Conservation (phyloP, 2,113 vertebrate species). For the Caranx melampygus region DNA sequence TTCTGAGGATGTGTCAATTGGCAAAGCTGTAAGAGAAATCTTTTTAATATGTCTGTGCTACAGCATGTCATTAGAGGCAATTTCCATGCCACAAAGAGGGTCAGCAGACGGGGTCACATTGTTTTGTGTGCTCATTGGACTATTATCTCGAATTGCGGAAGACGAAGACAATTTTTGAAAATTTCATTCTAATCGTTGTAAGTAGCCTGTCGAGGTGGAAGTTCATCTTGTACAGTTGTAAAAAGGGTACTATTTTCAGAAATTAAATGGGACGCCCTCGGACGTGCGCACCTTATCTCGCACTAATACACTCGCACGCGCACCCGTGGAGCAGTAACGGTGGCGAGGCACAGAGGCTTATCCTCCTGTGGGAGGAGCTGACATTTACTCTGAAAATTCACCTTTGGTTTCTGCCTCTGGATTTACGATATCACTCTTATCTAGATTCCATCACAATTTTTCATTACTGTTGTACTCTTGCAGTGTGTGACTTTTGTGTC, state of each 20-base stretch:
- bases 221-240: constrained; percentile 70
- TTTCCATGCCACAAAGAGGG: constrained; percentile 77
- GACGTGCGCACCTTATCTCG: constrained; percentile 63
- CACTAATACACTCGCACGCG: constrained; percentile 34
- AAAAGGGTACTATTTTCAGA: constrained; percentile 63
- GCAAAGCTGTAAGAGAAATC: constrained; percentile 57
- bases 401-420: constrained; percentile 74
- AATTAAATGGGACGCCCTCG: constrained; percentile 65
- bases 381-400: constrained; percentile 78
- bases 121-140: constrained; percentile 68
- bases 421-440: constrained; percentile 80
- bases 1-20: constrained; percentile 68
- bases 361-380: constrained; percentile 76
- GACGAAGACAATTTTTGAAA: constrained; percentile 70
- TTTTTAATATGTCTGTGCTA: constrained; percentile 55
- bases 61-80: constrained; percentile 75
- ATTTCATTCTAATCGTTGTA: constrained; percentile 69
- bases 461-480: constrained; percentile 46
- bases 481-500: constrained; percentile 49
- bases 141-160: constrained; percentile 73
- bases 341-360: constrained; percentile 56
- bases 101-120: constrained; percentile 72
- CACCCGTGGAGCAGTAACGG: constrained; percentile 50
- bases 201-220: constrained; percentile 70
- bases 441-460: constrained; percentile 65